phyloP scores from a whole-genome alignment of 2,888 invertebrate species.

The Catocala fraxini region DNA sequence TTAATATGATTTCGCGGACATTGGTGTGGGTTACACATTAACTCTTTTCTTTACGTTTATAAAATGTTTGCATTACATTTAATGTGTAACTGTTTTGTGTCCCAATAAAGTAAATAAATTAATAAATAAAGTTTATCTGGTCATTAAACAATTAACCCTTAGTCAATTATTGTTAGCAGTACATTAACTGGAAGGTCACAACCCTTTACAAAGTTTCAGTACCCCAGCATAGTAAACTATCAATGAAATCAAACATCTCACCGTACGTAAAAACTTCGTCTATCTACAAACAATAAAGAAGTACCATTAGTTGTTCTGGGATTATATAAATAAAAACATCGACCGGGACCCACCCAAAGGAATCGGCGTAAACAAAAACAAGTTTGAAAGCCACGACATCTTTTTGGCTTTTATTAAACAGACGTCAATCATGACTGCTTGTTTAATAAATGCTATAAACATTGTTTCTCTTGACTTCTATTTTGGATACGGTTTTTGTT shows the following conservation, averaged over 20 bases:
- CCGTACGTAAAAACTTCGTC: constrained; percentile 20
- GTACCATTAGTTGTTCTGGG: constrained; percentile 40
- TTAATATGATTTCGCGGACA: no score
- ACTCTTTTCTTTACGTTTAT: no score
- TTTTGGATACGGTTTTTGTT: constrained; percentile 31
- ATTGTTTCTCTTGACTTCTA: constrained; percentile 67
- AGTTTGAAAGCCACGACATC: constrained; percentile 51
- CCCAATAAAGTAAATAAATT: no score
- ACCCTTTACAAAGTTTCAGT: no score
- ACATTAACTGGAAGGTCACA: no score
- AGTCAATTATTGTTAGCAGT: no score
- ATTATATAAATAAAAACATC: constrained; percentile 48
- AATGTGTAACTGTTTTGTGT: no score
- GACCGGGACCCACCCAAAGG: constrained; percentile 27
- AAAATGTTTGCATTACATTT: no score
- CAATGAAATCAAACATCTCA: neutral
- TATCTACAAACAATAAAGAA: constrained; percentile 31
- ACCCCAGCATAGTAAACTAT: no score
- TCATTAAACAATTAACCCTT: no score
- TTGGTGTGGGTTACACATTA: no score
- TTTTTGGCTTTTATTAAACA: constrained; percentile 68
- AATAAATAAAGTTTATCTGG: no score
- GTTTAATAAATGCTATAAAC: constrained; percentile 76
- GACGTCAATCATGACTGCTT: constrained; percentile 74
- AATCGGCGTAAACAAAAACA: constrained; percentile 56